Percentiles rank a stretch among this genome's conserved stretches.
These are phyloP conservation scores for Falcunculus frontatus DNA, from an alignment of 2,113 vertebrate species.

Conservation along the genomic window DNA sequence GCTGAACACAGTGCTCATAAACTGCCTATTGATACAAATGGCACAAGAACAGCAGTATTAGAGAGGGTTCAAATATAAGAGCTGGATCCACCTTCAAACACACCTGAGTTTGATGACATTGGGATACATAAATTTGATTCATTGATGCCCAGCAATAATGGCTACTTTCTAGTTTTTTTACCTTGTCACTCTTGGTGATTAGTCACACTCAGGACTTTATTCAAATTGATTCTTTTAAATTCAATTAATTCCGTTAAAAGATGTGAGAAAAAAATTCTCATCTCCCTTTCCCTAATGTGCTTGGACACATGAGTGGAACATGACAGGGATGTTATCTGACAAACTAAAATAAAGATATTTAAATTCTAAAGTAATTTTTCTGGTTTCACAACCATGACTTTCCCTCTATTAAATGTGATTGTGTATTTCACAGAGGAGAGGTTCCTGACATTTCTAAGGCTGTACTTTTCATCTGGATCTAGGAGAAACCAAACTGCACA, in stretches of 20 bases:
- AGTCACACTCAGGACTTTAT: neutral
- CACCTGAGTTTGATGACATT: neutral
- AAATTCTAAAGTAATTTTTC: neutral
- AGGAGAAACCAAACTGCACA: neutral
- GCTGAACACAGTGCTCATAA: rapidly evolving
- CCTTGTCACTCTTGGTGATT: neutral
- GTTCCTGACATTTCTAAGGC: neutral
- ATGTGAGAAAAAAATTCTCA: neutral
- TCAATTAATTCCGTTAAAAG: neutral
- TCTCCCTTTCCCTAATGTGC: rapidly evolving
- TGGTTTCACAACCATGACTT: neutral
- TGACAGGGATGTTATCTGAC: neutral
- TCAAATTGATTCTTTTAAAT: neutral
- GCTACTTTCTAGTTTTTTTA: neutral
- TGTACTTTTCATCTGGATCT: neutral
- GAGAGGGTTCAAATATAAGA: neutral
- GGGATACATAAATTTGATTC: neutral
- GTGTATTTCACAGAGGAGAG: neutral
- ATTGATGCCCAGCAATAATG: neutral
- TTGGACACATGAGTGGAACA: neutral
- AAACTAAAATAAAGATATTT: neutral
- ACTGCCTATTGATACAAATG: neutral
- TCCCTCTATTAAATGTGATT: neutral
- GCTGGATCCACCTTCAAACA: neutral
- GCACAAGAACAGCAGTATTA: neutral